phyloP scores from a whole-genome alignment of 2,113 vertebrate genomes.

The Synodontis membranacea region DNA sequence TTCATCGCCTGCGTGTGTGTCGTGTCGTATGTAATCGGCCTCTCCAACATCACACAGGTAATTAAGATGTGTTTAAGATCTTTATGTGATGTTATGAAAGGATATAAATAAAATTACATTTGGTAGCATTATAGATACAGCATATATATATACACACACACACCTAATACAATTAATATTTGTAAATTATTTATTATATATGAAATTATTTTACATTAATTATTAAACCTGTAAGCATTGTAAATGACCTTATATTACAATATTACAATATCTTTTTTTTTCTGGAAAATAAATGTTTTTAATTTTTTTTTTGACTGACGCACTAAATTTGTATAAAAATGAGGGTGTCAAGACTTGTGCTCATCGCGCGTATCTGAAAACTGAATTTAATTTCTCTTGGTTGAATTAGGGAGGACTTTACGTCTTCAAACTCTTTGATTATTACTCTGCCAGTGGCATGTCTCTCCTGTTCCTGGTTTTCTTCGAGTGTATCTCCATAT shows the following conservation, averaged over 20 bases:
- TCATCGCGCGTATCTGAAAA: not conserved
- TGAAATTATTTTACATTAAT: too few species aligned
- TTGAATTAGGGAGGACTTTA: slow-evolving; percentile 88
- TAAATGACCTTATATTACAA: not conserved
- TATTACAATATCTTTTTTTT: not conserved
- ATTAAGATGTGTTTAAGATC: not conserved
- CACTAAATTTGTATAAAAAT: not conserved
- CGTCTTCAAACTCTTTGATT: slow-evolving; percentile 98
- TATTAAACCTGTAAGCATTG: not conserved
- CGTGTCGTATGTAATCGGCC: slow-evolving; percentile 92
- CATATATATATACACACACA: too few species aligned
- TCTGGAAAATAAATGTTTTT: not conserved
- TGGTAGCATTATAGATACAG: not conserved
- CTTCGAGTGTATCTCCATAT: slow-evolving; percentile 99
- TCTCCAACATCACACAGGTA: slow-evolving; percentile 99
- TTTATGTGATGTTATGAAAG: not conserved
- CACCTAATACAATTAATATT: too few species aligned
- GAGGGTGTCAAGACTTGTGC: not conserved
- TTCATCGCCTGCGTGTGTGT: slow-evolving; percentile 93
- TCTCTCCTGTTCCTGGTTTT: slow-evolving; percentile 96
- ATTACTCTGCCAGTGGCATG: slow-evolving; percentile 99
- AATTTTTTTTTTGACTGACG: not conserved
- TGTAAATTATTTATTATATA: too few species aligned
- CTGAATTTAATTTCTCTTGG: not conserved
- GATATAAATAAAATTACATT: not conserved